phyloP scores from a whole-genome alignment of 2,113 vertebrate species.

The Neofelis nebulosa region DNA sequence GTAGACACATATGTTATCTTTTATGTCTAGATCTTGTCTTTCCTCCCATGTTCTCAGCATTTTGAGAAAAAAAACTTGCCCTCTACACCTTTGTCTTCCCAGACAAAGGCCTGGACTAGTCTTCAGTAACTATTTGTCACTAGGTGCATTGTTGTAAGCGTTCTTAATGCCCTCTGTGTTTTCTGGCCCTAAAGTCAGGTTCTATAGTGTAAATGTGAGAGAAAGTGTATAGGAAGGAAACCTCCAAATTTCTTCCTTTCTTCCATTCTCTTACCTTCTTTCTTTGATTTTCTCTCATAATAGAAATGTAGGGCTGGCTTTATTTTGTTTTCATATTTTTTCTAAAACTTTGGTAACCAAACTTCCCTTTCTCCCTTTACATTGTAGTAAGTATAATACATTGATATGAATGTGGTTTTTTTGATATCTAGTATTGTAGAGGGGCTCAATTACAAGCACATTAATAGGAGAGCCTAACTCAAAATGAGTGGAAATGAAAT shows the following conservation, averaged over 20 bases:
- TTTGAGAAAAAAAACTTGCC: not conserved
- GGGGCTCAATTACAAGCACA: not conserved
- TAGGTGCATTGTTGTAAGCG: not conserved
- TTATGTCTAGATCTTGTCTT: not conserved
- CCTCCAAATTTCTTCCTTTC: not conserved
- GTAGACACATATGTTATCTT: conserved; percentile 13
- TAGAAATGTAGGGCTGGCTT: not conserved
- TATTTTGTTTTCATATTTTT: not conserved
- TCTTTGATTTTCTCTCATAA: not conserved
- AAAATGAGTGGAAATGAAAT: not conserved
- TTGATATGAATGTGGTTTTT: not conserved
- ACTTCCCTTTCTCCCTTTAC: not conserved
- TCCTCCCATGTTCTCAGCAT: not conserved
- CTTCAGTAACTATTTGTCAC: not conserved
- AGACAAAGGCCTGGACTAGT: not conserved
- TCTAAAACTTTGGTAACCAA: not conserved
- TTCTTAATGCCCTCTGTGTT: not conserved
- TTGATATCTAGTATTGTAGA: not conserved
- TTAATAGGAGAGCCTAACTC: not conserved
- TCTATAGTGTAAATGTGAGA: not conserved
- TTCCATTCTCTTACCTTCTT: not conserved
- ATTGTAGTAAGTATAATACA: not conserved
- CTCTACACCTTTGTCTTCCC: not conserved
- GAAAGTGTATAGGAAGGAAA: not conserved
- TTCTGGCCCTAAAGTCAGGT: not conserved